These are phyloP conservation scores for Criorhina ranunculi DNA, from an alignment of 2,888 invertebrate genomes.

Conservation along the genomic window DNA sequence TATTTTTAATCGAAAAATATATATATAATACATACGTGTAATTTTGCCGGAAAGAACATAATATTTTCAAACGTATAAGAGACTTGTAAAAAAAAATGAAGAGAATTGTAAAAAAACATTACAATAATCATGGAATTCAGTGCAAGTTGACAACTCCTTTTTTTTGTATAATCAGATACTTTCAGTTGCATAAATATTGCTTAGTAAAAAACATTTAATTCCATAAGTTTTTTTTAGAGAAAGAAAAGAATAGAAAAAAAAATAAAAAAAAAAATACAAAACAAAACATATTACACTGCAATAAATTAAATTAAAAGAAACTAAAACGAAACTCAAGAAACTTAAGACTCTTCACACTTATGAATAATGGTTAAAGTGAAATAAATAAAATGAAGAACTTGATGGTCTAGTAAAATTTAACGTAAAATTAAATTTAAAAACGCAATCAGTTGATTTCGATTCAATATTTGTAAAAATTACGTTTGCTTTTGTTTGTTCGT, in stretches of 20 bases:
- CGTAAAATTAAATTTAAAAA: slow-evolving; percentile 74
- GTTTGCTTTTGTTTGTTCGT: slow-evolving; percentile 92
- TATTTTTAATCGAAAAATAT: not conserved
- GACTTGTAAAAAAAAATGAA: slow-evolving; percentile 10
- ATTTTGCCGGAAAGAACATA: slow-evolving; percentile 13
- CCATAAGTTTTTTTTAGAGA: slow-evolving; percentile 22
- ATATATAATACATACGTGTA: no score
- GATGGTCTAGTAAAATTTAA: slow-evolving; percentile 50
- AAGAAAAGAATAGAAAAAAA: slow-evolving; percentile 73
- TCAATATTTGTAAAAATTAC: slow-evolving; percentile 82
- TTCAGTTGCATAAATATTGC: slow-evolving; percentile 31
- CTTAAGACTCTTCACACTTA: slow-evolving; percentile 59
- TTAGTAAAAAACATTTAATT: slow-evolving; percentile 62
- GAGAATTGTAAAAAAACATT: slow-evolving; percentile 29
- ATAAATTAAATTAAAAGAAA: slow-evolving; percentile 78
- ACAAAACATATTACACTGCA: slow-evolving; percentile 71
- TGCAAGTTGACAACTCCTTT: slow-evolving; percentile 54
- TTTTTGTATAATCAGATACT: slow-evolving; percentile 22
- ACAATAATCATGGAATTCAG: slow-evolving; percentile 73
- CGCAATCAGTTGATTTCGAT: slow-evolving; percentile 75
- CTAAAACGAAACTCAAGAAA: slow-evolving; percentile 61
- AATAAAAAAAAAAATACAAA: slow-evolving; percentile 72
- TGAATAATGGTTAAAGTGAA: slow-evolving; percentile 33
- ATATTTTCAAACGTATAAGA: slow-evolving; percentile 13
- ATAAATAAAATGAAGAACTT: slow-evolving; percentile 48